phyloP scores from a whole-genome alignment of 2,113 vertebrate genomes.

The Channa maculata region DNA sequence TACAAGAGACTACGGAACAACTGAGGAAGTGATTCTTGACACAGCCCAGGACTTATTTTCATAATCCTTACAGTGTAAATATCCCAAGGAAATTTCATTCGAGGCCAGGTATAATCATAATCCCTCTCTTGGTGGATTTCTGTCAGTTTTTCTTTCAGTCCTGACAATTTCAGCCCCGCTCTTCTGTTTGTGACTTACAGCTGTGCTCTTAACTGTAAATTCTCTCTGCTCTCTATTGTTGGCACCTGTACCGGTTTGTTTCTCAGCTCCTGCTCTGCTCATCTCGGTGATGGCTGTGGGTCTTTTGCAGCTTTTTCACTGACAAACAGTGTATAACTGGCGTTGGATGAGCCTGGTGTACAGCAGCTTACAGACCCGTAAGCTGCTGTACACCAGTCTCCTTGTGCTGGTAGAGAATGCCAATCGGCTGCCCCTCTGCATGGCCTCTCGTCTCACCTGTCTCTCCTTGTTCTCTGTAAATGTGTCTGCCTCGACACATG shows the following conservation, averaged over 20 bases:
- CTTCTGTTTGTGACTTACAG: conserved; percentile 13
- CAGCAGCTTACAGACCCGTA: conserved; percentile 9
- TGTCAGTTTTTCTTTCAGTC: not conserved
- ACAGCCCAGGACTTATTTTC: too few species aligned
- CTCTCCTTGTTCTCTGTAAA: conserved; percentile 6
- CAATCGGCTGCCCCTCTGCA: conserved; percentile 51
- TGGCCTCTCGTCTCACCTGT: conserved; percentile 46
- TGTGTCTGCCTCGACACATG: conserved; percentile 5
- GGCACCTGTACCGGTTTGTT: conserved; percentile 2
- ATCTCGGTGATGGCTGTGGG: conserved; percentile 41
- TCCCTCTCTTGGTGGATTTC: conserved; percentile 1
- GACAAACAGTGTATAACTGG: conserved; percentile 67
- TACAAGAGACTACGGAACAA: too few species aligned
- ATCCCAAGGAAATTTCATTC: too few species aligned
- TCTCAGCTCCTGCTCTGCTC: conserved; percentile 24
- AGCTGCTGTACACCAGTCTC: conserved; percentile 44
- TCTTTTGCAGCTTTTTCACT: conserved; percentile 51
- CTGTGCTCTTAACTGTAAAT: not conserved
- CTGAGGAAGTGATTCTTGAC: too few species aligned
- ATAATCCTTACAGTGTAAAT: too few species aligned
- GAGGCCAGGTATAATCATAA: not conserved
- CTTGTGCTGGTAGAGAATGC: conserved; percentile 39
- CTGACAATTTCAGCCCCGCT: not conserved
- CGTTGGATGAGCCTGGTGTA: conserved; percentile 40
- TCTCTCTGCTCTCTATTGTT: conserved; percentile 23